Evolutionary conservation across 2,113 vertebrate genomes (phyloP).

Genomic region (Larimichthys crocea): DNA sequence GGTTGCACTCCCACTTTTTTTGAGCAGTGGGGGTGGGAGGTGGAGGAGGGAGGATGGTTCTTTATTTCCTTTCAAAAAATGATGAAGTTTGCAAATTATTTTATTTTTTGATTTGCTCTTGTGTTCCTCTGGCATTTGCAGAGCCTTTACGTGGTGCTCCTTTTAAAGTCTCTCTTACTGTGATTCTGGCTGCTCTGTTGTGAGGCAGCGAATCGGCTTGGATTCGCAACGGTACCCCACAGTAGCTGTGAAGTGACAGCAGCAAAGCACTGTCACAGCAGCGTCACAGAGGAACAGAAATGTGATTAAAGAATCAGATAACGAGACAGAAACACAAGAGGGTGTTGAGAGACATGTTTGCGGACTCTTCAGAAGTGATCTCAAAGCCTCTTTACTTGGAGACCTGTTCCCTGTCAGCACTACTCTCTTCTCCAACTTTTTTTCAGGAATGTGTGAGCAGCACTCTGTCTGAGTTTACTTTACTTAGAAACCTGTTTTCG

Average conservation of each 20-base stretch:
- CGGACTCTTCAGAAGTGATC: conserved; percentile 61
- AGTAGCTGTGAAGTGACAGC: conserved; percentile 50
- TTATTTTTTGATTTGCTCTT: conserved; percentile 62
- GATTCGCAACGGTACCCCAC: conserved; percentile 29
- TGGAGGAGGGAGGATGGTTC: conserved; percentile 11
- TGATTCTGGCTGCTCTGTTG: conserved; percentile 52
- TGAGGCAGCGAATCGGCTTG: conserved; percentile 29
- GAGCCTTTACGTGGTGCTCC: conserved; percentile 33
- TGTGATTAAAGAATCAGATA: conserved; percentile 72
- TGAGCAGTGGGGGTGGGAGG: neutral
- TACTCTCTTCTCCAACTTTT: conserved; percentile 39
- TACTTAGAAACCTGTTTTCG: conserved; percentile 40
- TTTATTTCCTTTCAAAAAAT: conserved; percentile 65
- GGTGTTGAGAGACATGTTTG: conserved; percentile 52
- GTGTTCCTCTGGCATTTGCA: conserved; percentile 42
- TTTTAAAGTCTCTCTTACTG: conserved; percentile 57
- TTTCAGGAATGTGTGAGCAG: conserved; percentile 55
- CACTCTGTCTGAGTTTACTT: conserved; percentile 57
- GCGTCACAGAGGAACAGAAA: conserved; percentile 43
- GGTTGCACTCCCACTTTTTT: conserved; percentile 64
- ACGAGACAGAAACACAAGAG: conserved; percentile 68
- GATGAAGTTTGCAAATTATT: conserved; percentile 63
- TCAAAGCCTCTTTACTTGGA: conserved; percentile 61
- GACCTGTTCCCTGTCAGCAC: conserved; percentile 69
- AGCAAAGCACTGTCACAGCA: conserved; percentile 52